A percentile compares a stretch with the other conserved stretches of the same genome.
Conservation (phyloP, 1,140 invertebrate genomes). For the Phthorimaea operculella region DNA sequence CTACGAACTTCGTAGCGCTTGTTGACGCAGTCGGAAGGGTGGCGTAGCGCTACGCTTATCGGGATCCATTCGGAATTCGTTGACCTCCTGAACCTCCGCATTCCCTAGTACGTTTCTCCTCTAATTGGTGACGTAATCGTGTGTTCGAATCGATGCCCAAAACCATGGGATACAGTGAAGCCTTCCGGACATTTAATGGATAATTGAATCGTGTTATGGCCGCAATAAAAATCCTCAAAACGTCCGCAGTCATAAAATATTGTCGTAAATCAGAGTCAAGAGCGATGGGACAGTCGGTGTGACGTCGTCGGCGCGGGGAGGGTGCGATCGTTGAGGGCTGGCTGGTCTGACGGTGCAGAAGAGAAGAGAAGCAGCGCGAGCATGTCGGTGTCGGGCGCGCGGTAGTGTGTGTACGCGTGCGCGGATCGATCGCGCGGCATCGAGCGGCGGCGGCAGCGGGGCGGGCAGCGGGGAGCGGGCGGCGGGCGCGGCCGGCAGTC, state of each 20-base stretch:
- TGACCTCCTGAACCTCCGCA: slow-evolving; percentile 36
- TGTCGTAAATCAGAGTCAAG: slow-evolving; percentile 14
- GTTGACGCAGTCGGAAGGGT: slow-evolving; percentile 40
- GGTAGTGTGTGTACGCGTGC: slow-evolving; percentile 38
- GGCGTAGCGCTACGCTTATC: slow-evolving; percentile 38
- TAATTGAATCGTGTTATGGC: slow-evolving; percentile 17
- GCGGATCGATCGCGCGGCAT: slow-evolving; percentile 60
- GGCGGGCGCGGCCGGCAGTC: slow-evolving; percentile 33
- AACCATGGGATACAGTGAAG: not conserved
- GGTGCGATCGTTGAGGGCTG: not conserved
- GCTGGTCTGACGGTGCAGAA: slow-evolving; percentile 17
- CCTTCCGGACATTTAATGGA: slow-evolving; percentile 3
- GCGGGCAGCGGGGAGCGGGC: slow-evolving; percentile 21
- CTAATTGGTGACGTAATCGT: not conserved
- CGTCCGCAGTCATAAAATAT: slow-evolving; percentile 28
- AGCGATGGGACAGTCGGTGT: slow-evolving; percentile 10
- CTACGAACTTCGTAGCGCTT: slow-evolving; percentile 51
- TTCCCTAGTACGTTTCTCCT: not conserved
- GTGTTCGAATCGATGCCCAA: not conserved
- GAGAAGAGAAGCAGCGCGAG: slow-evolving; percentile 28
- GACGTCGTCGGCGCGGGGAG: slow-evolving; percentile 10
- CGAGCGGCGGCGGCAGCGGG: slow-evolving; percentile 32
- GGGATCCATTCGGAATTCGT: slow-evolving; percentile 27
- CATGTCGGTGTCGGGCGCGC: slow-evolving; percentile 18
- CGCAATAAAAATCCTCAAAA: slow-evolving; percentile 18